Base-by-base conservation (phyloP, 2,113 vertebrate genomes). In the Scalopus aquaticus region DNA sequence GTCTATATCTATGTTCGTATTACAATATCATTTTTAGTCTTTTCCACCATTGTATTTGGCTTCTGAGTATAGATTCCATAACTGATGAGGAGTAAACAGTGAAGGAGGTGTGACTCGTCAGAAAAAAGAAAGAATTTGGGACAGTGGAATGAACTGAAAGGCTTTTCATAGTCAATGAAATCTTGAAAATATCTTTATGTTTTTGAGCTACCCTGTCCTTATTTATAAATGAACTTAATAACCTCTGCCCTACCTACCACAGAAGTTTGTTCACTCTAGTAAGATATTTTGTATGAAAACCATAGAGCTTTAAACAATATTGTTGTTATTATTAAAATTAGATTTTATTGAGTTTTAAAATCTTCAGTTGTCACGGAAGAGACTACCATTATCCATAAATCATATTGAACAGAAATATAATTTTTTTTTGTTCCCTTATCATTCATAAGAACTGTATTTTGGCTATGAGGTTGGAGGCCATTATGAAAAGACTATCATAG, bases 321-420 rank as follows among this genome's bases (percentile, higher is more conserved):
- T 79, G 22, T 2, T 90, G 51, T 85, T 24, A 54, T 81, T 72
- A 51, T 74, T 84, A 88, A 80, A 94, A 84, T 74, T 56, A 86
- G 39, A 32, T 64, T 11, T 39, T 69, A 46, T 91, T 86, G 74
- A 60, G 73, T 39, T 46, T 74, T 65, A 92, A 77, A 42, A 44
- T n/a, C 7, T 30, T 30, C 8, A n/a, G 9, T 4, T 4, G 2
- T 32, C 22, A 3, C 26, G 62, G 16, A 1, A 7, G 39, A 72
- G 19, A 37, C 24, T 73, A 62, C 16, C 17, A 69, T 74, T 35
- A 86, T 26, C 37, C 22, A 74, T 32, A 22, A 6, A 37, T 82
- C 10, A 30, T 42, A 46, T 15, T 88, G 30, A 93, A 35, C 3
- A 70, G 24, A 42, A 26, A 54, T 51, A 81, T 17, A 85, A 79